Conservation (phyloP, 2,797 vertebrate genomes). For the Lepus townsendii region DNA sequence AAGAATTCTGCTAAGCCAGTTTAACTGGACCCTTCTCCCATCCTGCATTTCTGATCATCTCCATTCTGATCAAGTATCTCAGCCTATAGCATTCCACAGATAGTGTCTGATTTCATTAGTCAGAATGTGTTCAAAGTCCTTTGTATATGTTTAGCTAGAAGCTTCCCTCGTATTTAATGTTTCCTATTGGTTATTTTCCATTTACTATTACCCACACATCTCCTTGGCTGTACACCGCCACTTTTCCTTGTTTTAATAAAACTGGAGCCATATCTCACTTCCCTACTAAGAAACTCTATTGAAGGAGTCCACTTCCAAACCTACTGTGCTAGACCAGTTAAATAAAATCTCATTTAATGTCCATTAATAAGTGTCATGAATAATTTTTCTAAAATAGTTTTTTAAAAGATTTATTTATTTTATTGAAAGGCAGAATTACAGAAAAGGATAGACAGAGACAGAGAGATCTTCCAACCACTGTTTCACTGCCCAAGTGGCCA, state of each 20-base stretch:
- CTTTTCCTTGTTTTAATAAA: neutral
- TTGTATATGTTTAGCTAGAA: neutral
- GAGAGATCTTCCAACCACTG: too few species aligned
- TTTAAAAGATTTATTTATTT: too few species aligned
- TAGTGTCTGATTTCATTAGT: neutral
- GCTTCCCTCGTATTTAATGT: rapidly evolving
- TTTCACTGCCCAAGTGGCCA: too few species aligned
- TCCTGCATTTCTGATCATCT: neutral
- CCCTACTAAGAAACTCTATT: neutral
- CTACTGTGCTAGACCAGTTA: neutral
- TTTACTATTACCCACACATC: neutral
- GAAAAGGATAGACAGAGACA: too few species aligned
- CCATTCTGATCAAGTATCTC: neutral
- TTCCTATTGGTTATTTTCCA: neutral
- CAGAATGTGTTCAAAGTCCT: neutral
- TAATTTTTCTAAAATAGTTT: neutral
- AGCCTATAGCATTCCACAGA: neutral
- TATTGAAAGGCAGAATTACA: too few species aligned
- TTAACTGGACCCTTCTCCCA: too few species aligned
- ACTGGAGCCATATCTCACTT: neutral
- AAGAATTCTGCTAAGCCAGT: neutral
- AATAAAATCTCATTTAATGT: neutral
- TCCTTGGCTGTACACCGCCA: neutral
- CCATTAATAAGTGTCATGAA: neutral
- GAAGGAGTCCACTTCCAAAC: neutral